Conservation (phyloP, 2,797 vertebrate species). For the Buceros bicornis region DNA sequence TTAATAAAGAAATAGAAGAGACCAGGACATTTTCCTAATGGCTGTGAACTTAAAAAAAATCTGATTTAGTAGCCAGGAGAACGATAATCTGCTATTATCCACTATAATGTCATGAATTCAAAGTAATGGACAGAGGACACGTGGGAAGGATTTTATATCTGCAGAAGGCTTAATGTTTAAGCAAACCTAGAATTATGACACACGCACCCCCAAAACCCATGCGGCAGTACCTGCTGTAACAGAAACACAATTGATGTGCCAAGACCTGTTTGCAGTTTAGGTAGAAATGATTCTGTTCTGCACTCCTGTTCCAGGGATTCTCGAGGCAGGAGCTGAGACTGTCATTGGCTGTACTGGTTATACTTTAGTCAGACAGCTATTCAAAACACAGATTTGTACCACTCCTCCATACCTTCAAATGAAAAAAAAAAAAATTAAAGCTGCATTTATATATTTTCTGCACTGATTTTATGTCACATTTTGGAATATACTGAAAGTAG, state of each 20-base stretch:
- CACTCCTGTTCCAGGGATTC: neutral
- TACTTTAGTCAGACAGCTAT: neutral
- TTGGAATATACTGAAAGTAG: neutral
- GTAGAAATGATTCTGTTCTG: neutral
- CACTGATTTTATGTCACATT: neutral
- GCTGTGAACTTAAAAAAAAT: neutral
- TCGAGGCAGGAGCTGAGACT: neutral
- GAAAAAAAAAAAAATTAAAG: neutral
- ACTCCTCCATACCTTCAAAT: neutral
- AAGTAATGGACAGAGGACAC: neutral
- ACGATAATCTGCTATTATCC: neutral
- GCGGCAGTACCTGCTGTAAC: neutral
- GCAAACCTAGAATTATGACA: neutral
- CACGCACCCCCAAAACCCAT: neutral
- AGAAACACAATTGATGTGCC: neutral
- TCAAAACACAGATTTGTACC: neutral
- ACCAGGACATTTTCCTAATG: neutral
- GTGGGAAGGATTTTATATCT: neutral
- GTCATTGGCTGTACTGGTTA: neutral
- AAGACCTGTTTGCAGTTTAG: neutral
- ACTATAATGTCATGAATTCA: neutral
- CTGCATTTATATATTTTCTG: neutral
- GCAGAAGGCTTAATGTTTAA: neutral
- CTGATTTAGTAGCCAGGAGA: neutral
- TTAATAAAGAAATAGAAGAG: slow-evolving; percentile 1